Base-by-base conservation (phyloP, 2,113 vertebrate species). In the Rhinopomastus cyanomelas region DNA sequence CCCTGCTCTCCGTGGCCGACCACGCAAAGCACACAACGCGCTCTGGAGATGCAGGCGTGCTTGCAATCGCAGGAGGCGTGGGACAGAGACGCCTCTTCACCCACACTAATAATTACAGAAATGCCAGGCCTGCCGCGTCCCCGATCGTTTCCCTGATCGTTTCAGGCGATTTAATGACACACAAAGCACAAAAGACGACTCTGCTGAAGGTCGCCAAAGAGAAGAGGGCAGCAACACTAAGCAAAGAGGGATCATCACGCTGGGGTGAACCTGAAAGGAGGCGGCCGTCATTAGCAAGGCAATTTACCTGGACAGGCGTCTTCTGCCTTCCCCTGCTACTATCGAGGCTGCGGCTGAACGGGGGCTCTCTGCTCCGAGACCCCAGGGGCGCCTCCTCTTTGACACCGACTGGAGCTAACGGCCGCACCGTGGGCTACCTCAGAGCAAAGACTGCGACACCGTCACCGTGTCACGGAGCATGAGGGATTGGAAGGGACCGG, bases 21-120 rank as follows among this genome's bases (percentile, higher is more conserved):
- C 79, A 71, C 74, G 49, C 4, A 5, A 78, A 92, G 36, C 22
- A 92, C 34, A 36, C 62, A n/a, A 89, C 92, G 57, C 78, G 56
- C 83, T 94, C 88, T 66, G 77, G 51, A 94, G 95, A 93, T 88
- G 25, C 66, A 92, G 62, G 91, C n/a, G n/a, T n/a, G n/a, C n/a
- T n/a, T 83, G 56, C 87, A 95, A 92, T 85, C 92, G 76, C 55
- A 78, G 71, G 56, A 95, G 73, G 85, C 90, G 59, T 87, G 57
- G 61, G 95, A 94, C 81, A 94, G 64, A 82, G 74, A 92, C 61
- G 92, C 21, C 7, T 90, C 30, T 92, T 95, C 96, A 95, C 94
- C 97, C 94, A 95, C 94, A 88, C 69, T 96, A 97, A 96, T 94
- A 97, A 97, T 97, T 96, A 96, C 95, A 95, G 78, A 95, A 97